These are phyloP conservation scores for Tinea semifulvella DNA, from an alignment of 2,888 invertebrate genomes.

Conservation along the genomic window DNA sequence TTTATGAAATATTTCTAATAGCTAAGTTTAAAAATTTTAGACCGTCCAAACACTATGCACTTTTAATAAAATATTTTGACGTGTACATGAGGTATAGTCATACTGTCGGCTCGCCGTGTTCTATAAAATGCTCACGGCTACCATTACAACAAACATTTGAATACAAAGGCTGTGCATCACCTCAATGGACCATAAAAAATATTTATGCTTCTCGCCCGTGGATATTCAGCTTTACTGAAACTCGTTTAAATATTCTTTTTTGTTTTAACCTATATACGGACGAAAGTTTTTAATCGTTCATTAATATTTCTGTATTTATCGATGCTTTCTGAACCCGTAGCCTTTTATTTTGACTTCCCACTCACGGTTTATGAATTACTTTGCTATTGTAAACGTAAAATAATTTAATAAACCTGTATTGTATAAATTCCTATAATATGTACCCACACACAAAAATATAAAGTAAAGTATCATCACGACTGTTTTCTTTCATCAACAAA, in stretches of 20 bases:
- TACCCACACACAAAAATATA: no score
- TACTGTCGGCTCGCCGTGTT: conserved; percentile 25
- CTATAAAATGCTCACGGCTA: conserved; percentile 40
- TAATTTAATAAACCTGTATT: no score
- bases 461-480: no score
- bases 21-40: no score
- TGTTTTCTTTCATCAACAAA: no score
- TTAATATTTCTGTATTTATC: background rate
- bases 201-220: conserved; percentile 58
- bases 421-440: no score
- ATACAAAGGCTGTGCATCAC: conserved; percentile 63
- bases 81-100: conserved; percentile 8
- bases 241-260: conserved; percentile 53
- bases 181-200: conserved; percentile 65
- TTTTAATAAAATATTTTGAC: conserved; percentile 12
- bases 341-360: no score
- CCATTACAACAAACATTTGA: conserved; percentile 61
- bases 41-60: background rate
- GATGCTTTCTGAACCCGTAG: no score
- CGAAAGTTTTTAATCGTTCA: conserved; percentile 9
- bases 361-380: no score
- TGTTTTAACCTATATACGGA: conserved; percentile 9
- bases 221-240: conserved; percentile 46
- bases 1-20: no score
- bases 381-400: no score